These are phyloP conservation scores for Oasisia sp. DNA, from an alignment of 2,888 invertebrate genomes.

Conservation along the genomic window DNA sequence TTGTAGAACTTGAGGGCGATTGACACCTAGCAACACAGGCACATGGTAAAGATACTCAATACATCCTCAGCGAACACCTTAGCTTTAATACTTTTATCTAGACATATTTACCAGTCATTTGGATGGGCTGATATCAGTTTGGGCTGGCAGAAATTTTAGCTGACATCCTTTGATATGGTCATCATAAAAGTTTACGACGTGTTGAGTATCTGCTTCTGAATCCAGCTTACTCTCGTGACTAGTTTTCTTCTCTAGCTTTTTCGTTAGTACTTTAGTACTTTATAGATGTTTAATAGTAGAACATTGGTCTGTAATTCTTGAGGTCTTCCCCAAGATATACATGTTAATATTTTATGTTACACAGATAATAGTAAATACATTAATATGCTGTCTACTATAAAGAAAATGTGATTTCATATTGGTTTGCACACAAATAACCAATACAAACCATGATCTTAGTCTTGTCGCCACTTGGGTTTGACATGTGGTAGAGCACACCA, in stretches of 20 bases:
- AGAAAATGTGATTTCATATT: not conserved
- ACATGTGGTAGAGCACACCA: conserved; percentile 97
- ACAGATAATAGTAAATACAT: conserved; percentile 18
- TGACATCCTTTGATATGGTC: no score
- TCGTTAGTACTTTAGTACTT: no score
- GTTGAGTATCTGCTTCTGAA: no score
- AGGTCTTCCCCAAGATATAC: not conserved
- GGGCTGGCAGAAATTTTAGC: no score
- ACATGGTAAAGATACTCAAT: conserved; percentile 7
- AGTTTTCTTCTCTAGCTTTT: no score
- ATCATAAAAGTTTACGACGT: no score
- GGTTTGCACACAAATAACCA: conserved; percentile 27
- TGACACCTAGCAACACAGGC: conserved; percentile 80
- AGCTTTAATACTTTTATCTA: no score
- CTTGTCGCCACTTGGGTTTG: conserved; percentile 95
- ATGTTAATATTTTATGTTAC: not conserved
- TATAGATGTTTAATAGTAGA: no score
- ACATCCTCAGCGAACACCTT: not conserved
- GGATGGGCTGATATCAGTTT: no score
- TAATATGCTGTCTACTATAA: not conserved
- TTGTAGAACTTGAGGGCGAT: conserved; percentile 98
- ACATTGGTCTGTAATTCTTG: no score
- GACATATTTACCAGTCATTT: no score
- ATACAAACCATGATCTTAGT: conserved; percentile 92
- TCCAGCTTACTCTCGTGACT: no score